Evolutionary conservation across 1,140 invertebrate genomes (phyloP), one percentile per base, ranked within the genome.

Genomic region (Lineus longissimus): DNA sequence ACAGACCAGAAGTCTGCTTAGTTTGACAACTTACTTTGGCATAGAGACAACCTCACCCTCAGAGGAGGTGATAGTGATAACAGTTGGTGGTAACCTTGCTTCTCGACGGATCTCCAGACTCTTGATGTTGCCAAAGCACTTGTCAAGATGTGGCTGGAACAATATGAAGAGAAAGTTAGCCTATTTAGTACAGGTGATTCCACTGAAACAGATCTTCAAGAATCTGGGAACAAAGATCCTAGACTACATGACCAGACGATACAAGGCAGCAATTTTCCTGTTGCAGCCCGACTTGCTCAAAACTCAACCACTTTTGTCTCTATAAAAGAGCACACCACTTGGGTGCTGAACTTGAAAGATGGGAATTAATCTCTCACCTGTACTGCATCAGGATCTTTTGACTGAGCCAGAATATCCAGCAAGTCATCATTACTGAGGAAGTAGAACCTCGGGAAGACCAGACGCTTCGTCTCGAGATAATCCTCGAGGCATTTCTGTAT

Each of bases 361-460:
- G n/a, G n/a, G n/a, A n/a, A n/a, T n/a, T n/a, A n/a, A n/a, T n/a
- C n/a, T n/a, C 55, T 57, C 22, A 78, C 78, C 75, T 79, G 79
- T 0, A 94, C 90, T 9, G 90, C 90, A 70, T 90, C 88, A 0
- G 91, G 90, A 79, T 93, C 90, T 67, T 89, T 86, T 0, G 90
- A 91, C 85, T 89, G 76, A 33, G 82, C 81, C 45, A 78, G 62
- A 55, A 82, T 80, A 41, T 80, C 79, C 57, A 81, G 65, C 36
- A 81, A 65, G 54, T 81, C 80, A 70, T 81, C 79, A 65, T 81
- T 81, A 70, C 76, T 78, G 36, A 81, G 74, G 62, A 81, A 81
- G 69, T 80, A 81, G 59, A 81, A 81, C 41, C 80, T 64, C 54
- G 80, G 78, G 63, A 81, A 81, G 29, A 77, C 73, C 58, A 80